phyloP scores from a whole-genome alignment of 2,113 vertebrate species.

The Saguinus imperator region DNA sequence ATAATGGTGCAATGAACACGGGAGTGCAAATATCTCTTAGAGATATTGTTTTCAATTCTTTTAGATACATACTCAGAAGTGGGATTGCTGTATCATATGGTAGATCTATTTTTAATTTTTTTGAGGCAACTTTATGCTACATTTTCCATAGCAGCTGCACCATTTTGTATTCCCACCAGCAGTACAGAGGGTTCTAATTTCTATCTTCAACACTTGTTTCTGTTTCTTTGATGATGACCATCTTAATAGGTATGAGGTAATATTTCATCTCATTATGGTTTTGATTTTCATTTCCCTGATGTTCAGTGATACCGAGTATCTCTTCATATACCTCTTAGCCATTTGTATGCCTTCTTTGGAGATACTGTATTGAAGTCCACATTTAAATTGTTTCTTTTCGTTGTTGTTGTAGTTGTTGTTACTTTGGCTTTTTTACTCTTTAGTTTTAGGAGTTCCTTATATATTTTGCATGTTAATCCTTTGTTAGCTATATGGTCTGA shows the following conservation, averaged over 20 bases:
- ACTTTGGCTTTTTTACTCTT: not conserved
- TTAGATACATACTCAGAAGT: not conserved
- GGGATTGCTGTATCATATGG: not conserved
- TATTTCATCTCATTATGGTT: not conserved
- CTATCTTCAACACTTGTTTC: not conserved
- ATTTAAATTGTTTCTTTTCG: too few relatives aligned
- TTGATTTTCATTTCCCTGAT: not conserved
- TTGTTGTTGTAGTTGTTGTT: not conserved
- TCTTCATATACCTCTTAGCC: not conserved
- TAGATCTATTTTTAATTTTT: conserved; percentile 1
- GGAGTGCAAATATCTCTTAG: not conserved
- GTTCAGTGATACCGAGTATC: not conserved
- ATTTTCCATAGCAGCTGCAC: not conserved
- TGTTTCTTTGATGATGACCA: not conserved
- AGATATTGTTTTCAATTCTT: not conserved
- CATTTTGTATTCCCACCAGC: not conserved
- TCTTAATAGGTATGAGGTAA: not conserved
- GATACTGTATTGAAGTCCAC: not conserved
- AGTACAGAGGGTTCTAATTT: not conserved
- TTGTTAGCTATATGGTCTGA: not conserved
- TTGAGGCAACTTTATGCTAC: not conserved
- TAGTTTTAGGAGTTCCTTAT: not conserved
- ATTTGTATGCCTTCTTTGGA: not conserved
- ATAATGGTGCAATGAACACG: not conserved
- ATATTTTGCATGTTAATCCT: not conserved